These are phyloP conservation scores for Cotesia glomerata DNA, from an alignment of 1,140 invertebrate genomes.

Conservation along the genomic window DNA sequence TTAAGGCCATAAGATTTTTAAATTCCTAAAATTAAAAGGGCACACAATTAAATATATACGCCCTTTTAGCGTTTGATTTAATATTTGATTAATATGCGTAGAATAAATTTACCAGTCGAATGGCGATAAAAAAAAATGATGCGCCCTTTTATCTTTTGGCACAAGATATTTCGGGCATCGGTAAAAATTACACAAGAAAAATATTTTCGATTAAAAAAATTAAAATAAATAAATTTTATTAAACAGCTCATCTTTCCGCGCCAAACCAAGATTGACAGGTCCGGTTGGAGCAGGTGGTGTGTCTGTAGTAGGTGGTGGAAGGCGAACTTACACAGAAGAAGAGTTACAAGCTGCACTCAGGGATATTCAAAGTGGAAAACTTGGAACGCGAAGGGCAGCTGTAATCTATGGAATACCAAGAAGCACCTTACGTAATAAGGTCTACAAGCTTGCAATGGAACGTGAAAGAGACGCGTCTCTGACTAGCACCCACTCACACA, in stretches of 20 bases:
- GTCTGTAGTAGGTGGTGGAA: conserved; percentile 63
- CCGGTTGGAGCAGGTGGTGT: conserved; percentile 53
- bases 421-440: conserved; percentile 93
- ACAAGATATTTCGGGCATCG: no score
- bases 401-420: conserved; percentile 95
- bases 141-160: no score
- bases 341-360: conserved; percentile 87
- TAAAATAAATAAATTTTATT: conserved; percentile 20
- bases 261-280: conserved; percentile 65
- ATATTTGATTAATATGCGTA: no score
- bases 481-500: conserved; percentile 58
- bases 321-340: conserved; percentile 87
- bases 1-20: no score
- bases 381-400: conserved; percentile 89
- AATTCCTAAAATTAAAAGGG: no score
- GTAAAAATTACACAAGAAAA: not conserved
- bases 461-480: conserved; percentile 69
- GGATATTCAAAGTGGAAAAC: conserved; percentile 90
- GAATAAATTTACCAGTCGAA: no score
- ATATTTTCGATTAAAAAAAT: not conserved
- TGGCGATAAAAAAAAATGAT: no score
- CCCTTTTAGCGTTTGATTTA: no score
- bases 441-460: conserved; percentile 84
- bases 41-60: no score
- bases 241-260: conserved; percentile 64